Evolutionary conservation across 1,140 invertebrate genomes (phyloP), one percentile per base, ranked within the genome.

Genomic region (Drosophila pruinosa): DNA sequence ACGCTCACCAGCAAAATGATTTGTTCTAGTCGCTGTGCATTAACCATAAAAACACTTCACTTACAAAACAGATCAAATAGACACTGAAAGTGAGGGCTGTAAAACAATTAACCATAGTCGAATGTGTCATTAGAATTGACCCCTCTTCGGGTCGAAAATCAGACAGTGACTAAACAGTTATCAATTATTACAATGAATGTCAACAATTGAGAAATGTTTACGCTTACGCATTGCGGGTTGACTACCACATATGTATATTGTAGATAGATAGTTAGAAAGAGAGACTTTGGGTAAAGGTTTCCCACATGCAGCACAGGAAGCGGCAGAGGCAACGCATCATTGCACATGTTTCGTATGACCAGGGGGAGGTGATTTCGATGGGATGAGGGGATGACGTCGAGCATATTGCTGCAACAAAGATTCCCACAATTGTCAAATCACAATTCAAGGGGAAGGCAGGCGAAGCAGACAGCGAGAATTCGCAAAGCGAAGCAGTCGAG

Each of bases 401-500:
- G 31, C 72, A 85, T 83, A 83, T 83, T 83, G 80, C 21, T 21
- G 19, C 34, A 45, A 62, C 47, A 69, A 54, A 45, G 56, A 72
- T 83, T 83, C 80, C 80, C 80, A 83, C 80, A 83, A 83, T 79
- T 85, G 79, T 83, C 79, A 75, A 83, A 83, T 83, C 79, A 85
- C 72, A 83, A 82, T 58, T 36, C 48, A 10, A 34, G 59, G 17
- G 34, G 62, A 38, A 12, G 31, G 56, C 6, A 14, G n/a, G 53
- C 14, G 39, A 8, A 50, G n/a, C n/a, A 19, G 47, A 2, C 4
- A 12, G 21, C 6, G 22, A 41, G 19, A 34, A 14, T 50, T 54
- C 26, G 48, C 63, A 19, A 54, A 43, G 36, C 26, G 52, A 34
- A 54, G 21, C 52, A 83, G 47, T 17, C 24, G 47, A 50, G 75